These are phyloP conservation scores for Leptosomus discolor DNA, from an alignment of 2,113 vertebrate genomes.

Conservation along the genomic window DNA sequence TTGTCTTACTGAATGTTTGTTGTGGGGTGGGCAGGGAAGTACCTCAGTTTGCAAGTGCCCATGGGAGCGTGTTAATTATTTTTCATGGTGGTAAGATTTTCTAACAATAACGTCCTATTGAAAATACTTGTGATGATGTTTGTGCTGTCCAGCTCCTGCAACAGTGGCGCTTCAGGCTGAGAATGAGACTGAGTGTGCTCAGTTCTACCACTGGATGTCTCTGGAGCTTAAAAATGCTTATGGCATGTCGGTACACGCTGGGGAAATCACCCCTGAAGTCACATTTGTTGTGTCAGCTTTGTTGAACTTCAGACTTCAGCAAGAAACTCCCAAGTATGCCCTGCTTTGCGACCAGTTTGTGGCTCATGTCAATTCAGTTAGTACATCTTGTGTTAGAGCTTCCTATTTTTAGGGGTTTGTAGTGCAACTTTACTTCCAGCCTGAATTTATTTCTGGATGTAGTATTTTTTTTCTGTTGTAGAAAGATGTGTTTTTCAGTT, in stretches of 20 bases:
- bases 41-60: not conserved
- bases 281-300: not conserved
- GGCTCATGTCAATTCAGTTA: not conserved
- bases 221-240: not conserved
- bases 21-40: not conserved
- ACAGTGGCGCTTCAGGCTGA: not conserved
- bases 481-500: not conserved
- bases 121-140: not conserved
- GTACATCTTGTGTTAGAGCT: not conserved
- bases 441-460: not conserved
- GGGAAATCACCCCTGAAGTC: not conserved
- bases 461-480: not conserved
- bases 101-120: not conserved
- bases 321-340: not conserved
- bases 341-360: not conserved
- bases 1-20: not conserved
- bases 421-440: not conserved
- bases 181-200: not conserved
- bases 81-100: not conserved
- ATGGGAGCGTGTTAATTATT: not conserved
- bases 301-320: not conserved
- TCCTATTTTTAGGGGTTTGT: not conserved
- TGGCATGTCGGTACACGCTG: accelerated
- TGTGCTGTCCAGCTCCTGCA: not conserved
- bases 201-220: conserved; percentile 46